phyloP scores from a whole-genome alignment of 2,113 vertebrate species.

The Amphilophus citrinellus region DNA sequence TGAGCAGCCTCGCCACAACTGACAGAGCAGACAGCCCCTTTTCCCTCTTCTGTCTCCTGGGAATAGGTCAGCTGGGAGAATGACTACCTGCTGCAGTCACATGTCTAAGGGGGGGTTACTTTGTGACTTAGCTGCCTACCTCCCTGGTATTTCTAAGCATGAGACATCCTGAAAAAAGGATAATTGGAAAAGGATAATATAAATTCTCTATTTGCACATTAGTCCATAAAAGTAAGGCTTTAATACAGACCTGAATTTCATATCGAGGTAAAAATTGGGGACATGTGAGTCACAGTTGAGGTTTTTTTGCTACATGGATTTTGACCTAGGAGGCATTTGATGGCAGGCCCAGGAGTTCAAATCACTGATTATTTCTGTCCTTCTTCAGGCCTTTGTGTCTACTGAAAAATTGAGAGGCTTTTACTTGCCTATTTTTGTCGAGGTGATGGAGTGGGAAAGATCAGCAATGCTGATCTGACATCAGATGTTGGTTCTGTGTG shows the following conservation, averaged over 20 bases:
- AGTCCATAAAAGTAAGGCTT: neutral
- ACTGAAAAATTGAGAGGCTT: neutral
- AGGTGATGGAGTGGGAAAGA: neutral
- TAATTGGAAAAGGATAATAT: neutral
- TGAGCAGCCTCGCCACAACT: slow-evolving; percentile 13
- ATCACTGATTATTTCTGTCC: slow-evolving; percentile 12
- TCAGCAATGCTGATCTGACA: slow-evolving; percentile 23
- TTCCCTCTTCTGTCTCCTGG: slow-evolving; percentile 39
- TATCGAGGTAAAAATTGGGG: neutral
- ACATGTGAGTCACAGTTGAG: neutral
- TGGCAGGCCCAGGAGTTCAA: neutral
- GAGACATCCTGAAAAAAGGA: neutral
- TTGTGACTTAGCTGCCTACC: neutral
- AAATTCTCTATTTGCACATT: neutral
- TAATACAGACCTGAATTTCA: neutral
- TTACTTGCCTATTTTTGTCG: neutral
- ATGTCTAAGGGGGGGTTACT: slow-evolving; percentile 7
- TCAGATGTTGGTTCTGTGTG: slow-evolving; percentile 31
- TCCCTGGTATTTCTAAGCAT: neutral
- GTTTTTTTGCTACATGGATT: neutral
- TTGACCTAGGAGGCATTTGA: slow-evolving; percentile 15
- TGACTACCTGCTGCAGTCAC: slow-evolving; percentile 43
- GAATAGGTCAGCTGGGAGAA: slow-evolving; percentile 51
- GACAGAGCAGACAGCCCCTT: slow-evolving; percentile 36
- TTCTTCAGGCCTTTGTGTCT: neutral